phyloP scores from a whole-genome alignment of 1,140 invertebrate species.

The Bombus difficillimus region DNA sequence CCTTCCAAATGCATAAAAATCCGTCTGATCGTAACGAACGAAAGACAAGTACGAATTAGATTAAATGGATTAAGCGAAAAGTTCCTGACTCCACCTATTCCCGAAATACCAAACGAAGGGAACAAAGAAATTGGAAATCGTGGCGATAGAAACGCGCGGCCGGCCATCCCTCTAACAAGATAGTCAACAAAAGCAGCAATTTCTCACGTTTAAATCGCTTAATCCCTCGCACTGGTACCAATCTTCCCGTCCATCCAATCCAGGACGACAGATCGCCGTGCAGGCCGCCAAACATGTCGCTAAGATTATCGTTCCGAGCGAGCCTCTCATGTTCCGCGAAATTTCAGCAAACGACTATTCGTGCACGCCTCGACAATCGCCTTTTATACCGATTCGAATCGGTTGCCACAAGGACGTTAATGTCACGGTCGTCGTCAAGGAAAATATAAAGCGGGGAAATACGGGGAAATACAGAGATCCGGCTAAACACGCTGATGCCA shows the following conservation, averaged over 20 bases:
- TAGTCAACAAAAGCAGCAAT: not conserved
- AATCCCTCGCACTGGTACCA: constrained; percentile 40
- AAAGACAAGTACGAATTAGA: no score
- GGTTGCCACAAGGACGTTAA: not conserved
- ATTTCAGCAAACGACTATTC: constrained; percentile 5
- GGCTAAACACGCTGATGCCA: not conserved
- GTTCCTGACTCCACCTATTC: rapidly evolving
- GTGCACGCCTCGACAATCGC: not conserved
- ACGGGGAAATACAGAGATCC: not conserved
- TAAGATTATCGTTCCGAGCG: constrained; percentile 3
- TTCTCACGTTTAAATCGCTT: constrained; percentile 35
- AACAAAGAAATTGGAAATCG: not conserved
- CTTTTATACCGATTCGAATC: constrained; percentile 42
- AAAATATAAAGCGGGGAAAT: constrained; percentile 27
- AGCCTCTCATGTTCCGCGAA: constrained; percentile 22
- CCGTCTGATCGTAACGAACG: no score
- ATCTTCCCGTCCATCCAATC: constrained; percentile 15
- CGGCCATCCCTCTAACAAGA: not conserved
- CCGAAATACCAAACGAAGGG: not conserved
- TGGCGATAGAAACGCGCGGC: not conserved
- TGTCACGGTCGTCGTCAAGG: constrained; percentile 9
- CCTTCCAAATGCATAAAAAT: no score
- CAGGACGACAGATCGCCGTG: constrained; percentile 7
- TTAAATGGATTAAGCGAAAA: not conserved
- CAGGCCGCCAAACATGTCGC: constrained; percentile 15